Evolutionary conservation across 2,888 invertebrate species (phyloP).

Genomic region (Sphaeridia pumilis): DNA sequence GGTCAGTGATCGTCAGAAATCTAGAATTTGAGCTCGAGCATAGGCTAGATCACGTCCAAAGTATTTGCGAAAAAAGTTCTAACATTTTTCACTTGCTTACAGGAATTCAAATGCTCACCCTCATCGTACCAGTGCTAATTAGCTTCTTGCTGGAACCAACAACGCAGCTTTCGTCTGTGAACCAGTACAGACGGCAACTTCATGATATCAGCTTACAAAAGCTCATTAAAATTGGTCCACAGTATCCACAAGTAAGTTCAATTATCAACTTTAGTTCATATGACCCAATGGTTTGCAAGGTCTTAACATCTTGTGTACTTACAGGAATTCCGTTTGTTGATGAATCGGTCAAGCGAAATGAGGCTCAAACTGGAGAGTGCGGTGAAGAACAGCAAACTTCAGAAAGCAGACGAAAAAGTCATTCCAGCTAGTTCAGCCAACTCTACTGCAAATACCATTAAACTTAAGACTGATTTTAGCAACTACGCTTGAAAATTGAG

Average conservation of each 20-base stretch:
- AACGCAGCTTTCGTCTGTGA: constrained; percentile 47
- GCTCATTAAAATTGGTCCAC: constrained; percentile 82
- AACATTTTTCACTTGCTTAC: constrained; percentile 30
- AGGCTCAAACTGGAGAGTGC: constrained; percentile 74
- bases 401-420: constrained; percentile 16
- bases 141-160: constrained; percentile 64
- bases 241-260: constrained; percentile 63
- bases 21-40: not conserved
- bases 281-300: not conserved
- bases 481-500: constrained; percentile 45
- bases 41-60: too few relatives aligned
- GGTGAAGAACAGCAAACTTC: constrained; percentile 49
- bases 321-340: constrained; percentile 78
- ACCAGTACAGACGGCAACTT: constrained; percentile 55
- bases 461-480: constrained; percentile 87
- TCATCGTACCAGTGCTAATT: constrained; percentile 81
- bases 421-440: constrained; percentile 38
- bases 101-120: constrained; percentile 81
- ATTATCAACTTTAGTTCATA: not conserved
- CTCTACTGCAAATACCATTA: constrained; percentile 52
- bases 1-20: constrained; percentile 45
- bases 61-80: too few relatives aligned
- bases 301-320: constrained; percentile 24
- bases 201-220: constrained; percentile 83
- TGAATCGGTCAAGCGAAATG: constrained; percentile 70